Evolutionary conservation across 23 tunicate species (phyloP).

Genomic region (Ciona savignyi): DNA sequence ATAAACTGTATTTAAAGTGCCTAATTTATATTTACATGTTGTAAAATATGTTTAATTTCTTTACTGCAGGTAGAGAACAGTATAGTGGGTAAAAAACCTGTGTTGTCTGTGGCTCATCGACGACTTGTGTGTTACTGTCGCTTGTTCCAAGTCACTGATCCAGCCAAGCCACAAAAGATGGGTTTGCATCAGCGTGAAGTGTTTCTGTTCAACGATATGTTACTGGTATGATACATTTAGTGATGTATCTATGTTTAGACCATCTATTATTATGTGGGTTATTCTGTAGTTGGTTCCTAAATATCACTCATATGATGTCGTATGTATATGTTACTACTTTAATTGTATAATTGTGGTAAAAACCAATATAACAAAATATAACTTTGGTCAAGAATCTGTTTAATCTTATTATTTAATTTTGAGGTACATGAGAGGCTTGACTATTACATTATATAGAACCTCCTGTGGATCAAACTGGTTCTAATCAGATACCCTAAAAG

Average conservation of each 20-base stretch:
- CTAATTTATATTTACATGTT: not conserved
- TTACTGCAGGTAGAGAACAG: conserved; percentile 64
- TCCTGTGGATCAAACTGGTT: too few relatives aligned
- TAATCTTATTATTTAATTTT: too few relatives aligned
- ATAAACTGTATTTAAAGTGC: not conserved
- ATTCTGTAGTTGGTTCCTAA: too few relatives aligned
- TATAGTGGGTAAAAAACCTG: conserved; percentile 95
- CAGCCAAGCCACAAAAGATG: conserved; percentile 68
- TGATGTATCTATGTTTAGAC: not conserved
- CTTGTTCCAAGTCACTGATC: conserved; percentile 89
- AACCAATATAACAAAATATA: too few relatives aligned
- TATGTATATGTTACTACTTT: too few relatives aligned
- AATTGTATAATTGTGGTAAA: too few relatives aligned
- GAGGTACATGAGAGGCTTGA: too few relatives aligned
- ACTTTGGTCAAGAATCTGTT: too few relatives aligned
- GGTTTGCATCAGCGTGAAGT: conserved; percentile 95
- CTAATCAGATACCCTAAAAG: too few relatives aligned
- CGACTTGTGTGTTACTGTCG: conserved; percentile 79
- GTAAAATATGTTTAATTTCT: not conserved
- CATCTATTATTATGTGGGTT: not conserved
- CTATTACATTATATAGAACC: too few relatives aligned
- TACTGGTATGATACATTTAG: conserved; percentile 28
- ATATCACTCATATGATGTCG: too few relatives aligned
- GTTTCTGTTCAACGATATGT: conserved; percentile 85
- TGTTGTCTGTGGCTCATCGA: conserved; percentile 84